These are phyloP conservation scores for Pica pica DNA, from an alignment of 2,113 vertebrate species.

Conservation along the genomic window DNA sequence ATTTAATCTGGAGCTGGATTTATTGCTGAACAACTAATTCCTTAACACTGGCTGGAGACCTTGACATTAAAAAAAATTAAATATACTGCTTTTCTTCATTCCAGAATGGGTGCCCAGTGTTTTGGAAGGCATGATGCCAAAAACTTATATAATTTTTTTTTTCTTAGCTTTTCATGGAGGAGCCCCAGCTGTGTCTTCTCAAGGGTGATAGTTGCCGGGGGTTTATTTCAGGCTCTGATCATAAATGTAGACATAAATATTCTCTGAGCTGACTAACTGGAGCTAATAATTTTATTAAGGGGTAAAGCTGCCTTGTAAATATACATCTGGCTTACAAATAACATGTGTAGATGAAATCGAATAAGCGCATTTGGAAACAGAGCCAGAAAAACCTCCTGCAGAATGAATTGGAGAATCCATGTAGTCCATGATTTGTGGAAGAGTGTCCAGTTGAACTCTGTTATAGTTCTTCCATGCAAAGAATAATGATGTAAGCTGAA, in stretches of 20 bases:
- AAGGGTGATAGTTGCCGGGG: background rate
- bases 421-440: background rate
- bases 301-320: constrained; percentile 24
- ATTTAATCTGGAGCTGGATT: constrained; percentile 30
- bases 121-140: constrained; percentile 45
- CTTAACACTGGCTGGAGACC: background rate
- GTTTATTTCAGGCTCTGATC: background rate
- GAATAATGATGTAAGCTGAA: constrained; percentile 8
- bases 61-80: constrained; percentile 1
- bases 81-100: constrained; percentile 3
- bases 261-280: background rate
- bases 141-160: background rate
- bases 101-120: constrained; percentile 25
- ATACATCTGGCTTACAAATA: constrained; percentile 20
- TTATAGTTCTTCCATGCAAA: background rate
- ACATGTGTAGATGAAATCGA: background rate
- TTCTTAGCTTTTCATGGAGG: background rate
- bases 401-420: background rate
- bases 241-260: constrained; percentile 7
- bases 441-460: background rate
- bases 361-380: background rate
- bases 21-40: constrained; percentile 29
- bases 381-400: background rate
- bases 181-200: constrained; percentile 14
- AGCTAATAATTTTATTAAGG: constrained; percentile 43